Percentiles rank a stretch among this genome's conserved stretches.
phyloP scores from a whole-genome alignment of 2,113 vertebrate genomes.

The Aldabrachelys gigantea region DNA sequence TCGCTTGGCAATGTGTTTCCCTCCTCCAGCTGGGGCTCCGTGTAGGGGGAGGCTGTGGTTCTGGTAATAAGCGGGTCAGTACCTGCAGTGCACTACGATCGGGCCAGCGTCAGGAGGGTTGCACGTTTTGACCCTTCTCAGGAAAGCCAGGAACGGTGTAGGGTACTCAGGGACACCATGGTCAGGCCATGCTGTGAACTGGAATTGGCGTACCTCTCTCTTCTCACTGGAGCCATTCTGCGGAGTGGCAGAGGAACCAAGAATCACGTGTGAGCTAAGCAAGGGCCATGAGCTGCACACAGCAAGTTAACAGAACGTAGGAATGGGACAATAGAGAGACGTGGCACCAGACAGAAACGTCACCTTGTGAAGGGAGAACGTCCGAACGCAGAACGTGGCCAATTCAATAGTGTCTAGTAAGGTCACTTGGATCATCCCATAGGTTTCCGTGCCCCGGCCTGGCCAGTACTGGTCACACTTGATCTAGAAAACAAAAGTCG shows the following conservation, averaged over 20 bases:
- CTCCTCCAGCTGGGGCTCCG: accelerated
- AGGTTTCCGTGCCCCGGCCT: conserved; percentile 92
- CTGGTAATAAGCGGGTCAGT: accelerated
- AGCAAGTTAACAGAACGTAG: background rate
- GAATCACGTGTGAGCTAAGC: accelerated
- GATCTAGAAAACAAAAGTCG: conserved; percentile 78
- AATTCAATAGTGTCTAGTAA: conserved; percentile 95
- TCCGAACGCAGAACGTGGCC: conserved; percentile 96
- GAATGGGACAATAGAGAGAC: background rate
- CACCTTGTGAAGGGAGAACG: conserved; percentile 97
- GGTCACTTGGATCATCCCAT: conserved; percentile 97
- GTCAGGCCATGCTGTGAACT: conserved; percentile 98
- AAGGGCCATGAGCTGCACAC: accelerated
- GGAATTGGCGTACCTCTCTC: conserved; percentile 97
- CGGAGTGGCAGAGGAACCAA: accelerated
- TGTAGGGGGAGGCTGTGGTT: accelerated
- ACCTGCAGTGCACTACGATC: conserved; percentile 98
- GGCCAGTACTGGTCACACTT: conserved; percentile 99
- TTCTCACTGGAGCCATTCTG: conserved; percentile 98
- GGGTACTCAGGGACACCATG: conserved; percentile 97
- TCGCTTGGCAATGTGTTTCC: accelerated
- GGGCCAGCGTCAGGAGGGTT: conserved; percentile 95
- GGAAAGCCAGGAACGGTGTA: conserved; percentile 96
- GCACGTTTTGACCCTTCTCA: conserved; percentile 96
- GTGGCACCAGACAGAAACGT: background rate